Percentiles rank a stretch among this genome's conserved stretches.
These are phyloP conservation scores for Sander lucioperca DNA, from an alignment of 2,113 vertebrate genomes.

Conservation along the genomic window DNA sequence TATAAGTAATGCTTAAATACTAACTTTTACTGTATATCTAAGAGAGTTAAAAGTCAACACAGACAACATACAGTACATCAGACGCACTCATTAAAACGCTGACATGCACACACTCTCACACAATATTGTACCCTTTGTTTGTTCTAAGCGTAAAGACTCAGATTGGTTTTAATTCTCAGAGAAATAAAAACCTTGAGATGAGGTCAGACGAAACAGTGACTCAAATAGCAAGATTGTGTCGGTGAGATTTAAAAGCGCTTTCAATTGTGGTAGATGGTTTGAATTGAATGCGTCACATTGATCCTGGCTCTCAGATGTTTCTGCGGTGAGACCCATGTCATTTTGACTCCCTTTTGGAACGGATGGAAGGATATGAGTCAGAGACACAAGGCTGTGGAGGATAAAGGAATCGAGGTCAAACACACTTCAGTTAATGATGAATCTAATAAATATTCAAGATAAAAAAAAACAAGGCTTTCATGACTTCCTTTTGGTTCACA, in stretches of 20 bases:
- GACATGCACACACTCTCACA: conserved; percentile 6
- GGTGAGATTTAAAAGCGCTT: neutral
- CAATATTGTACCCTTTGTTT: conserved; percentile 24
- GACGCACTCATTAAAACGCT: conserved; percentile 4
- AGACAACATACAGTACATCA: conserved; percentile 10
- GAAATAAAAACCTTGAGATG: conserved; percentile 27
- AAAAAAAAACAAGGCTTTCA: too few relatives aligned
- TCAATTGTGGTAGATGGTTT: conserved; percentile 5
- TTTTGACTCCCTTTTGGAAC: conserved; percentile 25
- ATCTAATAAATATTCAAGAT: neutral
- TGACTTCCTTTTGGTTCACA: neutral
- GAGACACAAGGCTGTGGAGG: neutral
- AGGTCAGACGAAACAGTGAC: conserved; percentile 46
- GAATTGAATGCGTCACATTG: conserved; percentile 3
- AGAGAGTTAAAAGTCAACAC: conserved; percentile 21
- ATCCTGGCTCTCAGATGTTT: conserved; percentile 9
- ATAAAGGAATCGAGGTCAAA: neutral
- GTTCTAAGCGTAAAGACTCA: conserved; percentile 1
- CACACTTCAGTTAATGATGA: neutral
- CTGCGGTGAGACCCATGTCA: conserved; percentile 17
- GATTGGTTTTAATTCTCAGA: conserved; percentile 18
- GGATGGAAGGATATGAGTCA: conserved; percentile 45
- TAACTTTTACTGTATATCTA: neutral
- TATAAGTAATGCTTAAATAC: neutral
- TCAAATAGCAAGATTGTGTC: neutral